Conservation (phyloP, 2,888 invertebrate genomes). For the Artemia sp. region DNA sequence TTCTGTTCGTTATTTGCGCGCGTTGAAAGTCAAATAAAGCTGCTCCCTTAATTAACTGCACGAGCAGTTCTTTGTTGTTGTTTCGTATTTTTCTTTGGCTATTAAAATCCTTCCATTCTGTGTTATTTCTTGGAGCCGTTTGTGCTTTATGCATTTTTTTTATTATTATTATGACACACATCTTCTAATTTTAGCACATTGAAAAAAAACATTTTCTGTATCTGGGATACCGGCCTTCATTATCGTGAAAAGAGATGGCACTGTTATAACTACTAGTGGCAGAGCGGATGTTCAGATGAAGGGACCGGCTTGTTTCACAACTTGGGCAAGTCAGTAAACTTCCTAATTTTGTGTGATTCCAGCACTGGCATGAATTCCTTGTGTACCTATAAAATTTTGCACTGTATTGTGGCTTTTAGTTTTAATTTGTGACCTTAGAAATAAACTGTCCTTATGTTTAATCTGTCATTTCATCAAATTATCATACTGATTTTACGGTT, state of each 20-base stretch:
- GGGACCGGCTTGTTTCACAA: slow-evolving; percentile 15
- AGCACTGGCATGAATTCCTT: too few relatives aligned
- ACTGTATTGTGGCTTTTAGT: too few relatives aligned
- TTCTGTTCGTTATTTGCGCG: too few relatives aligned
- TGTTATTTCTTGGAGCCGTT: background rate
- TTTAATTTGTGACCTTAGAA: too few relatives aligned
- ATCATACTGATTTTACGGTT: too few relatives aligned
- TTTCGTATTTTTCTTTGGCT: background rate
- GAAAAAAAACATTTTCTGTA: slow-evolving; percentile 31
- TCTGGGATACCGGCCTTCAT: slow-evolving; percentile 35
- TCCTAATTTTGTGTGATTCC: too few relatives aligned
- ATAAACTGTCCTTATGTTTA: too few relatives aligned
- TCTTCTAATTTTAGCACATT: slow-evolving; percentile 29
- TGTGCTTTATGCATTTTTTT: background rate
- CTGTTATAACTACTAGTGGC: slow-evolving; percentile 32
- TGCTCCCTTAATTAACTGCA: too few relatives aligned
- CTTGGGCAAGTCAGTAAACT: slow-evolving; percentile 1
- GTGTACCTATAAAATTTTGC: too few relatives aligned
- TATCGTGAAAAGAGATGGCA: slow-evolving; percentile 32
- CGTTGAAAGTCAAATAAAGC: too few relatives aligned
- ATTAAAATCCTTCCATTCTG: too few relatives aligned
- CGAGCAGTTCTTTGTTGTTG: background rate
- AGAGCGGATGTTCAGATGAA: slow-evolving; percentile 31
- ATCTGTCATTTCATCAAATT: too few relatives aligned
- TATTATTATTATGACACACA: background rate